Evolutionary conservation across 1,140 invertebrate species (phyloP).

Genomic region (Yoshiicerus persimilis): DNA sequence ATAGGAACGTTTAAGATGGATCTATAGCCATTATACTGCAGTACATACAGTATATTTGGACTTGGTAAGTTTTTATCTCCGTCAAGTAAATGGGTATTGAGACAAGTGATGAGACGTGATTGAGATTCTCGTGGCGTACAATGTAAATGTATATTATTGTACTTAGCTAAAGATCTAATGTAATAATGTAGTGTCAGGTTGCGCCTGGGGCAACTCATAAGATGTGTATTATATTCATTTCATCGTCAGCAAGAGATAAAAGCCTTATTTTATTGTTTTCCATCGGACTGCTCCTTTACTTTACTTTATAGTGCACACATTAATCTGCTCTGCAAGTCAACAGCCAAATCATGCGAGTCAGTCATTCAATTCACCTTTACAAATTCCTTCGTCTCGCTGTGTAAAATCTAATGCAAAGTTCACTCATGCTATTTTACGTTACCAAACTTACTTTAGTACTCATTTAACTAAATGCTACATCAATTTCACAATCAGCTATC

Average conservation of each 20-base stretch:
- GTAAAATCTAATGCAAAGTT: neutral
- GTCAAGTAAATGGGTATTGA: neutral
- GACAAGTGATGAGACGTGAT: neutral
- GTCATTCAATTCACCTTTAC: neutral
- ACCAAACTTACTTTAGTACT: too few species aligned
- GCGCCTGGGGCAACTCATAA: neutral
- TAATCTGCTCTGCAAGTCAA: neutral
- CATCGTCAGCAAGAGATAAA: slow-evolving; percentile 11
- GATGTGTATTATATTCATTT: neutral
- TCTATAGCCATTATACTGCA: neutral
- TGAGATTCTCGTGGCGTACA: neutral
- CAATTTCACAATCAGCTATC: neutral
- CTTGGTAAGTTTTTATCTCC: neutral
- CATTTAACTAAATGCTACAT: neutral
- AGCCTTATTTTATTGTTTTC: slow-evolving; percentile 8
- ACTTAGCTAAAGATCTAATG: neutral
- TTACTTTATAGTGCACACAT: neutral
- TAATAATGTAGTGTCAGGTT: neutral
- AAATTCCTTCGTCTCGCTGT: neutral
- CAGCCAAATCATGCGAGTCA: neutral
- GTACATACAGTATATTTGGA: neutral
- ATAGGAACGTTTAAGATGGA: neutral
- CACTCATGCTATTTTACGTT: neutral
- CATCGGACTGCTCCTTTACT: slow-evolving; percentile 3
- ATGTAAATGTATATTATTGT: neutral